Conservation (phyloP, 2,113 vertebrate genomes). For the Gymnogyps californianus region DNA sequence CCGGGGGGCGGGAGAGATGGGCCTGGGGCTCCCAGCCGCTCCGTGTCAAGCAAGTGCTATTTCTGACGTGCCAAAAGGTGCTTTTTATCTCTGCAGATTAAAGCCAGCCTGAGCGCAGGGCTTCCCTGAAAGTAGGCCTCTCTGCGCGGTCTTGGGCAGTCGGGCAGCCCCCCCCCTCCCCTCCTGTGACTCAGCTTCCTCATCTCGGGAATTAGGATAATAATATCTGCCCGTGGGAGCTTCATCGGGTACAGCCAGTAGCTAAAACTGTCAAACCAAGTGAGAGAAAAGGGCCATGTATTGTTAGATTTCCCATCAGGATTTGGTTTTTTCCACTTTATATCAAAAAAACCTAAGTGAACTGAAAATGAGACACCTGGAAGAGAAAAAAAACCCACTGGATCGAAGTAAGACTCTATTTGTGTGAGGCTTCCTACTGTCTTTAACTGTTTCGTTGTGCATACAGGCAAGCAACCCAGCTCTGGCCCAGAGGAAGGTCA, state of each 20-base stretch:
- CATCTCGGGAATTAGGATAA: neutral
- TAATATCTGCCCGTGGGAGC: neutral
- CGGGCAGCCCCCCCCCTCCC: neutral
- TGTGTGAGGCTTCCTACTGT: neutral
- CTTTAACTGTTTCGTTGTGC: neutral
- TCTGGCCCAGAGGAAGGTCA: neutral
- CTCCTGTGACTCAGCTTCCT: neutral
- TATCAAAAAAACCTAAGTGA: neutral
- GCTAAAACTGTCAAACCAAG: neutral
- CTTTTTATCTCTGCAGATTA: neutral
- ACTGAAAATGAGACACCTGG: neutral
- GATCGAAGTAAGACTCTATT: neutral
- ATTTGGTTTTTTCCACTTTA: neutral
- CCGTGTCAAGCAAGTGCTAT: neutral
- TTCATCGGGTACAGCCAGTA: neutral
- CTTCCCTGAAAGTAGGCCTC: neutral
- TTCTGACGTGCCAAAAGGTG: neutral
- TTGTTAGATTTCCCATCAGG: neutral
- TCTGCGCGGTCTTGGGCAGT: neutral
- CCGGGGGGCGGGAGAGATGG: fast-evolving
- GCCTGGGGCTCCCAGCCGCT: neutral
- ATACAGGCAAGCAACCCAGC: neutral
- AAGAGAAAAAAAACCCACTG: neutral
- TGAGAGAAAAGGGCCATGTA: neutral
- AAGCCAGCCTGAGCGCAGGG: neutral